Base-by-base conservation (phyloP, 2,113 vertebrate species). In the Microcebus jonahi region DNA sequence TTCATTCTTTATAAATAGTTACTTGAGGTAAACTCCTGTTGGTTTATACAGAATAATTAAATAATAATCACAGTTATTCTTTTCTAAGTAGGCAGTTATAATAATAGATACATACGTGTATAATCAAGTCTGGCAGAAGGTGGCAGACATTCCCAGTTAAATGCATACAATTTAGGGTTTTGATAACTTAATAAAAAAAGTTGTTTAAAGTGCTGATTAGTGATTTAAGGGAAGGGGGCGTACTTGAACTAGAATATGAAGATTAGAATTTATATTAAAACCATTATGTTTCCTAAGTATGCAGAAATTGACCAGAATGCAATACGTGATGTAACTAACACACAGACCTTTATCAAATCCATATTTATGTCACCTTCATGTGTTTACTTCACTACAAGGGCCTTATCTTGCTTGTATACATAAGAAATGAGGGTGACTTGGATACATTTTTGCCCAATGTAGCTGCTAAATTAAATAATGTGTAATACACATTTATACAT, bases 151-250 rank as follows among this genome's bases (percentile, higher is more conserved):
- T 93, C 95, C 86, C 97, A 94, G 68, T 65, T 96, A 97, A 92
- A 90, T 93, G 61, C 71, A 88, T 50, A 95, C 77, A 93, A 96
- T 77, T 79, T 77, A 97, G 65, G 5, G 75, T 94, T 98, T 97
- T 95, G 95, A 98, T 96, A 98, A 97, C 71, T 94, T 97, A 96
- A 97, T 97, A 97, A 88, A 97, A 97, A 97, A 95, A 90, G 59
- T 97, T 48, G 87, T 88, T 90, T 85, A 53, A 97, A 98, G 45
- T 86, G 91, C 94, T 96, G 93, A 96, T 55, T 91, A 79, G 80
- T 95, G 83, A 94, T 67, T 77, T 55, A 70, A 68, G 45, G 59
- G 42, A 93, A 95, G 42, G 55, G 97, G 90, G 84, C 42, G 91
- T 97, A 70, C 87, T 79, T 95, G 93, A 94, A 96, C 79, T 95